phyloP scores from a whole-genome alignment of 2,113 vertebrate species.

The Felis catus region DNA sequence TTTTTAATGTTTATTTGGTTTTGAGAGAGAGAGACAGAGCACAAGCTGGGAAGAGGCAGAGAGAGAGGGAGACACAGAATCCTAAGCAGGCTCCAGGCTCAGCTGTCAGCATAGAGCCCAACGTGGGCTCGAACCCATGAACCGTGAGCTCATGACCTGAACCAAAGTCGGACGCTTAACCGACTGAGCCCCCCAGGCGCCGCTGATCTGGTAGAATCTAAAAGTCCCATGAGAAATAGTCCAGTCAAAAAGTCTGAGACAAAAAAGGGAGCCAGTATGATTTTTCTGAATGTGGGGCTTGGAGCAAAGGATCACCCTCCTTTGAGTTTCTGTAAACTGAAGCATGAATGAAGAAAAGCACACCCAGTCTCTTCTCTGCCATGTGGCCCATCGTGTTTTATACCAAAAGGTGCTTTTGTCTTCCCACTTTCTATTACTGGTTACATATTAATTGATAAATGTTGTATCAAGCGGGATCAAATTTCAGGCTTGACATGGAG shows the following conservation, averaged over 20 bases:
- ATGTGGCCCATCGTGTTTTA: neutral
- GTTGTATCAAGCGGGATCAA: neutral
- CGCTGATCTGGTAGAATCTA: too few relatives aligned
- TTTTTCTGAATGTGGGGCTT: neutral
- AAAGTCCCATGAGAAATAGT: neutral
- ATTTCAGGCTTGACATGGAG: neutral
- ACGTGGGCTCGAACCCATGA: too few relatives aligned
- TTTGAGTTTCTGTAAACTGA: neutral
- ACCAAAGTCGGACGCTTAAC: too few relatives aligned
- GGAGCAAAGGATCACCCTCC: neutral
- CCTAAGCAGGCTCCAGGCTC: too few relatives aligned
- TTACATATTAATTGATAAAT: neutral
- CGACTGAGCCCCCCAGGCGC: too few relatives aligned
- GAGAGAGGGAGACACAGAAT: too few relatives aligned
- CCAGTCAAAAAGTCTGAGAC: neutral
- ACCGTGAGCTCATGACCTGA: too few relatives aligned
- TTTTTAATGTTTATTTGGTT: too few relatives aligned
- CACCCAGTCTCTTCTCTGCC: too few relatives aligned
- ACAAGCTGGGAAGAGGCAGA: too few relatives aligned
- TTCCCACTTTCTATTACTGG: neutral
- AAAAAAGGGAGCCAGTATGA: neutral
- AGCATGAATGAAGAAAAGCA: rapidly evolving
- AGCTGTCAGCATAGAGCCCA: too few relatives aligned
- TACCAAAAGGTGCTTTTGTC: neutral
- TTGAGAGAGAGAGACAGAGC: too few relatives aligned